Base-by-base conservation (phyloP, 2,113 vertebrate species). In the Marcusenius ussheri region DNA sequence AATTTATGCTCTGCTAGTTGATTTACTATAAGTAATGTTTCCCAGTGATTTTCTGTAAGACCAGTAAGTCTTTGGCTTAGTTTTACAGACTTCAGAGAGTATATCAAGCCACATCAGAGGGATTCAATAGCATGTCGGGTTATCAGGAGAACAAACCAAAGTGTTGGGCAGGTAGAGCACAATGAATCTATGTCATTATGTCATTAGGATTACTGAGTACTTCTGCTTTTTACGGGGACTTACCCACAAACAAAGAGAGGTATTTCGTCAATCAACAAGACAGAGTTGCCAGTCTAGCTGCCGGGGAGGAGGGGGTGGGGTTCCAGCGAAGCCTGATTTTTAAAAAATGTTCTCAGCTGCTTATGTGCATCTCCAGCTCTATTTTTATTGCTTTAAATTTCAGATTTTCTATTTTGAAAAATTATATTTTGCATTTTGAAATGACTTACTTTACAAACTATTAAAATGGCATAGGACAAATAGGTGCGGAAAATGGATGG, bases 61-160 rank as follows among this genome's bases (percentile, higher is more conserved):
- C 31, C 27, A 19, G n/a, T 51, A 13, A 56, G 47, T 21, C 80
- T 42, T 80, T 51, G 85, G 47, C 7, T 87, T 27, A 47, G 35
- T 50, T 46, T 8, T n/a, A 31, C 17, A 87, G 49, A 45, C 85
- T 51, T 87, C 27, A 87, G 49, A 53, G 85, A 19, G n/a, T 5
- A 51, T 17, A 35, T 35, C 6, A 10, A 53, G 49, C 85, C 85
- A 87, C 85, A 87, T 87, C 49, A 87, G 85, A 87, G 50, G 85
- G n/a, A 11, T 10, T 19, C 50, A 3, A 11, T 35, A 56, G 49
- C 50, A 56, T 47, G 31, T 51, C 0, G 8, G 3, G 13, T 50
- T 49, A 53, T 51, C 49, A 51, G 27, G n/a, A 27, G 31, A 77
- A 35, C 31, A 19, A 19, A 19, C 35, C 35, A 39, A 80, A 42